These are phyloP conservation scores for Malthinus flaveolus DNA, from an alignment of 2,888 invertebrate genomes.

Conservation along the genomic window DNA sequence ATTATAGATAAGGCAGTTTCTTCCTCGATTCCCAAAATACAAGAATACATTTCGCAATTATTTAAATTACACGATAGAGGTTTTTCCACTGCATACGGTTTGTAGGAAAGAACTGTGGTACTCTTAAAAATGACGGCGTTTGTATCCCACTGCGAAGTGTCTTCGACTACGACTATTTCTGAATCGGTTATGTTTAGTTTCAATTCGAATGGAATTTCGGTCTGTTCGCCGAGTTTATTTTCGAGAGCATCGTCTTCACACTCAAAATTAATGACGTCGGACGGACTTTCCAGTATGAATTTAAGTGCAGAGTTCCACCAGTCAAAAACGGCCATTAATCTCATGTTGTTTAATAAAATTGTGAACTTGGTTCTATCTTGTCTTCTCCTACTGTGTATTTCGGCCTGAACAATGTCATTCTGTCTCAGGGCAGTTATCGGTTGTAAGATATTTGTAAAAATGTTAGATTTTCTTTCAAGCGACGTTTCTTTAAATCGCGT, in stretches of 20 bases:
- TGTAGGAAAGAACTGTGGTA: conserved; percentile 85
- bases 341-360: conserved; percentile 90
- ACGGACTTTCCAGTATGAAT: conserved; percentile 65
- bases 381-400: conserved; percentile 61
- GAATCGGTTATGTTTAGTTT: conserved; percentile 95
- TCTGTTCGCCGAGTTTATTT: conserved; percentile 32
- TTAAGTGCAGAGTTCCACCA: conserved; percentile 88
- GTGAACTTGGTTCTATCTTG: conserved; percentile 77
- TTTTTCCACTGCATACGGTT: conserved; percentile 68
- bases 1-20: conserved; percentile 89
- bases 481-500: conserved; percentile 70
- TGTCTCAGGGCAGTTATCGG: conserved; percentile 55
- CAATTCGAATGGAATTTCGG: conserved; percentile 68
- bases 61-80: conserved; percentile 86
- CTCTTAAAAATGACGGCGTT: conserved; percentile 93
- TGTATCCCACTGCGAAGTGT: conserved; percentile 84
- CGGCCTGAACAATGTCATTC: conserved; percentile 49
- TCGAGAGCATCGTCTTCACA: conserved; percentile 2
- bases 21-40: conserved; percentile 87
- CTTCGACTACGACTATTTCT: conserved; percentile 92
- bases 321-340: conserved; percentile 89
- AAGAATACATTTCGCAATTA: conserved; percentile 89
- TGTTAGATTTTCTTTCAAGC: conserved; percentile 75
- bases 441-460: conserved; percentile 86
- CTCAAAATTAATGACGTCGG: conserved; percentile 36